phyloP scores from a whole-genome alignment of 2,113 vertebrate species.

The Theristicus caerulescens region DNA sequence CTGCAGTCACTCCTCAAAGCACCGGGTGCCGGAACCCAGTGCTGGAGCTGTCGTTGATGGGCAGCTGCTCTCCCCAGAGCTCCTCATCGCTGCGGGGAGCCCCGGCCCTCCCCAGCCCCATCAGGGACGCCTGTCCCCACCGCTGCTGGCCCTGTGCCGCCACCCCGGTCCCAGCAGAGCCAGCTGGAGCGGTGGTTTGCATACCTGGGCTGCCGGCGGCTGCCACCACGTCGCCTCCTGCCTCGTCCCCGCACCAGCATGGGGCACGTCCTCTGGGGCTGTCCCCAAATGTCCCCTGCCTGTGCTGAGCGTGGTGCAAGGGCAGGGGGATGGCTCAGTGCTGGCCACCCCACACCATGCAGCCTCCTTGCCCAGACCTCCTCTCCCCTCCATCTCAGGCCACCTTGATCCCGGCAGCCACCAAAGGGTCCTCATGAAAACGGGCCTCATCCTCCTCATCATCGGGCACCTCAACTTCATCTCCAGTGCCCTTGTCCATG shows the following conservation, averaged over 20 bases:
- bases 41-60: rapidly evolving
- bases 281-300: neutral
- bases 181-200: neutral
- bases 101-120: neutral
- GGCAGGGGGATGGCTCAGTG: rapidly evolving
- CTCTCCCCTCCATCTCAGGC: conserved; percentile 15
- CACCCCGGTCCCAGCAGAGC: neutral
- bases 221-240: neutral
- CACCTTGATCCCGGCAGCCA: conserved; percentile 56
- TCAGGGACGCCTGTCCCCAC: rapidly evolving
- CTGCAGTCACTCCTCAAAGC: rapidly evolving
- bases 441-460: conserved; percentile 86
- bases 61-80: neutral
- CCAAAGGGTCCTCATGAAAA: conserved; percentile 85
- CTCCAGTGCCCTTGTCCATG: conserved; percentile 80
- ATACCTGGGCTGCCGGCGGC: neutral
- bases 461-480: conserved; percentile 90
- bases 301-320: neutral
- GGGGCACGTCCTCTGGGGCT: neutral
- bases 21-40: rapidly evolving
- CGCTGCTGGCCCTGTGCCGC: neutral
- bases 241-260: rapidly evolving
- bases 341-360: rapidly evolving
- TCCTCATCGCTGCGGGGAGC: rapidly evolving
- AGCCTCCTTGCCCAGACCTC: neutral